Percentiles rank a stretch among this genome's conserved stretches.
These are phyloP conservation scores for Nautilus pompilius DNA, from an alignment of 1,140 invertebrate genomes.

Conservation along the genomic window DNA sequence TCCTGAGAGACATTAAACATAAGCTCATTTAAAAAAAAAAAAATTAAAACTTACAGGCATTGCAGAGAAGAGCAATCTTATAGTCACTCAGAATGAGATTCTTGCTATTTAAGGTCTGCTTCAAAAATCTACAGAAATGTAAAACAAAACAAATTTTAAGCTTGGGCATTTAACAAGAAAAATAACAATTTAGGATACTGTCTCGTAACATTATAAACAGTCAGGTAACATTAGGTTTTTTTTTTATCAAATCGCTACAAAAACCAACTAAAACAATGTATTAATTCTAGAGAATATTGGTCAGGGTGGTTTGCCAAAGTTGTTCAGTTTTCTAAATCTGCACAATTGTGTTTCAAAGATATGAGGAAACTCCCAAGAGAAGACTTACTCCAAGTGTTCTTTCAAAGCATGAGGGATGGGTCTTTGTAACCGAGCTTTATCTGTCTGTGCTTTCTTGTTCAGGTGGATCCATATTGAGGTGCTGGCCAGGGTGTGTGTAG, in stretches of 20 bases:
- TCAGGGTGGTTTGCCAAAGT: too few species aligned
- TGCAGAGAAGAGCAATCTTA: constrained; percentile 85
- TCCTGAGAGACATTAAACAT: neutral
- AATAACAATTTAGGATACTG: too few species aligned
- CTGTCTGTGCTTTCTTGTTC: constrained; percentile 82
- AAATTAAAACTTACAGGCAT: constrained; percentile 84
- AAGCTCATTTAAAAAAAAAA: too few species aligned
- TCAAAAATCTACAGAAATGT: constrained; percentile 70
- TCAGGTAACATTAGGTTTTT: too few species aligned
- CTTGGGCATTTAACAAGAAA: too few species aligned
- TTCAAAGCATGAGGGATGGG: constrained; percentile 80
- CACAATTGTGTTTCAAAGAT: too few species aligned
- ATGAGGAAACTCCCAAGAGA: neutral
- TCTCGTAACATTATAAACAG: too few species aligned
- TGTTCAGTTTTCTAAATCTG: too few species aligned
- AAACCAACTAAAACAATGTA: too few species aligned
- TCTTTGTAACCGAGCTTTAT: constrained; percentile 67
- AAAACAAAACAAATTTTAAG: too few species aligned
- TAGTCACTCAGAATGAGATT: constrained; percentile 66
- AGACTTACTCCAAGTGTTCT: constrained; percentile 63
- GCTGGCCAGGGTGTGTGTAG: constrained; percentile 87
- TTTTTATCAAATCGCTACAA: too few species aligned
- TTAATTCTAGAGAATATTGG: too few species aligned
- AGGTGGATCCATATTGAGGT: constrained; percentile 96
- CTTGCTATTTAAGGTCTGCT: constrained; percentile 61